Percentiles rank a stretch among this genome's conserved stretches.
These are phyloP conservation scores for Cotesia vestalis DNA, from an alignment of 1,140 invertebrate genomes.

Conservation along the genomic window DNA sequence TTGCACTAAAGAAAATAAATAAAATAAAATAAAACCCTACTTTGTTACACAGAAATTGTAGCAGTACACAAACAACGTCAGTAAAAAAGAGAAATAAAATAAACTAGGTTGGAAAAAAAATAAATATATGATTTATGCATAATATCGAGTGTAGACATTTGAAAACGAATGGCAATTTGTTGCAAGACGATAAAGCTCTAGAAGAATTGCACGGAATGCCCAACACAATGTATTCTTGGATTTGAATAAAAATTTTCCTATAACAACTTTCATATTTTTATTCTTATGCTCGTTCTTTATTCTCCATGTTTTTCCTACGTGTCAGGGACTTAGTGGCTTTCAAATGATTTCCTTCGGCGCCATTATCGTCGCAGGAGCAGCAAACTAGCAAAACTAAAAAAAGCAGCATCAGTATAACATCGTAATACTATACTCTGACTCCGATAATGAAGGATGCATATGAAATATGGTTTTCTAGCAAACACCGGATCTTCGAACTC, in stretches of 20 bases:
- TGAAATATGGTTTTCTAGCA: constrained; percentile 21
- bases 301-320: not conserved
- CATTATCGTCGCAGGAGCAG: not conserved
- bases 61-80: too few relatives aligned
- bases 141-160: constrained; percentile 30
- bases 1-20: too few relatives aligned
- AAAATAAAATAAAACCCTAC: too few relatives aligned
- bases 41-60: too few relatives aligned
- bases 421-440: not conserved
- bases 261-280: constrained; percentile 6
- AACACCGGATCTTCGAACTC: not conserved
- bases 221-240: constrained; percentile 14
- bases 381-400: not conserved
- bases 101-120: not conserved
- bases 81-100: not conserved
- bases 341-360: not conserved
- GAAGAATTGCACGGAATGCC: constrained; percentile 13
- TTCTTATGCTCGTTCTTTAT: not conserved
- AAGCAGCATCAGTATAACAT: too few relatives aligned
- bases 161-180: constrained; percentile 26
- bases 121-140: constrained; percentile 26
- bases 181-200: constrained; percentile 11
- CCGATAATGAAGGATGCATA: constrained; percentile 22
- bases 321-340: not conserved
- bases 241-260: constrained; percentile 21